Percentiles rank a stretch among this genome's conserved stretches.
Evolutionary conservation across 2,113 vertebrate species (phyloP).

Genomic region (Limnothrissa miodon): DNA sequence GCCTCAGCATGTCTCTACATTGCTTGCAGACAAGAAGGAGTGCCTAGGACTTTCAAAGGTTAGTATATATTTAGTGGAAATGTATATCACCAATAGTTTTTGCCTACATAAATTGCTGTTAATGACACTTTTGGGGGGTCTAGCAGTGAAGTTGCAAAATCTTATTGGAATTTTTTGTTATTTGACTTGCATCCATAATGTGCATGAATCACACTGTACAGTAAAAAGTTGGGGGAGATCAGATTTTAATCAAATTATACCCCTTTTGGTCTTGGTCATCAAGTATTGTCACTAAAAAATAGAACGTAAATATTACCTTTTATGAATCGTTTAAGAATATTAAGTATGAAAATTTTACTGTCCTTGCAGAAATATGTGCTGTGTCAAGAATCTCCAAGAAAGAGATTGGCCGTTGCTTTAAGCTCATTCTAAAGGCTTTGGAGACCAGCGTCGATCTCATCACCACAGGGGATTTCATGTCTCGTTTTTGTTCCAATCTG

Average conservation of each 20-base stretch:
- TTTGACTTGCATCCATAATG: no score
- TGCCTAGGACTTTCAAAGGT: constrained; percentile 99
- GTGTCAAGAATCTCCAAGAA: constrained; percentile 99
- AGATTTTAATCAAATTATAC: no score
- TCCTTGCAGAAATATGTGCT: constrained; percentile 88
- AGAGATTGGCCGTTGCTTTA: constrained; percentile 98
- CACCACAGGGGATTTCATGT: constrained; percentile 99
- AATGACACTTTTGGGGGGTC: no score
- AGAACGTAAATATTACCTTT: no score
- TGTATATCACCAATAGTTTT: not conserved
- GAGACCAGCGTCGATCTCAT: constrained; percentile 99
- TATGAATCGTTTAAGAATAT: not conserved
- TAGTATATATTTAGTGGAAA: constrained; percentile 4
- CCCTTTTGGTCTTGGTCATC: no score
- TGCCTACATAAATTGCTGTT: no score
- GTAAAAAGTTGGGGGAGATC: no score
- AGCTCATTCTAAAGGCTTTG: constrained; percentile 95
- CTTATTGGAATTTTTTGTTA: no score
- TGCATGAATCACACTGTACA: no score
- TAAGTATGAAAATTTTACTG: not conserved
- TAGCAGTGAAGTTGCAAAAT: no score
- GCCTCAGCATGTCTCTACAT: constrained; percentile 99
- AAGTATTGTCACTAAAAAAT: no score
- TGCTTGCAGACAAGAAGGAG: constrained; percentile 96
- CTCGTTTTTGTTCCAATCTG: constrained; percentile 97